Percentiles rank a stretch among this genome's conserved stretches.
Evolutionary conservation across 2,888 invertebrate genomes (phyloP).

Genomic region (Andrena bucephala): DNA sequence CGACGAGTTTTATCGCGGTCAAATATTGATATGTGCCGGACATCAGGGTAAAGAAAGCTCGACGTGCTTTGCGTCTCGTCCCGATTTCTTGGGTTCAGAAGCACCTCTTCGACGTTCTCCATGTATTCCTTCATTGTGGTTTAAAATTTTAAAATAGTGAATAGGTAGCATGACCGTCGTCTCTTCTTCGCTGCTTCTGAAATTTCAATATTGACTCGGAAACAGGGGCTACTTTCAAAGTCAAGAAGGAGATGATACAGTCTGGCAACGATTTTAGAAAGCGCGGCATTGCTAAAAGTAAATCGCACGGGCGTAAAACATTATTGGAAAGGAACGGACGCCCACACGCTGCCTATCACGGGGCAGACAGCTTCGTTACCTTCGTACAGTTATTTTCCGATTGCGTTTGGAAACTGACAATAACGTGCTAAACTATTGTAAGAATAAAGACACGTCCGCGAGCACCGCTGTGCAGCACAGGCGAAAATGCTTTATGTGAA

Average conservation of each 20-base stretch:
- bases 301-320: slow-evolving; percentile 46
- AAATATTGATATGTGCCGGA: slow-evolving; percentile 63
- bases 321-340: slow-evolving; percentile 56
- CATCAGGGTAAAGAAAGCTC: slow-evolving; percentile 32
- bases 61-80: slow-evolving; percentile 16
- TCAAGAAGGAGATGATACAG: background rate
- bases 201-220: background rate
- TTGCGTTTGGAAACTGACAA: slow-evolving; percentile 39
- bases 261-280: slow-evolving; percentile 42
- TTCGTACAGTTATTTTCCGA: slow-evolving; percentile 53
- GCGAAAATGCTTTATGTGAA: background rate
- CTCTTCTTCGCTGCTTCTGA: background rate
- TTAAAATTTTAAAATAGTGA: background rate
- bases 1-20: slow-evolving; percentile 62
- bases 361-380: slow-evolving; percentile 62
- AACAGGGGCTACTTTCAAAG: background rate
- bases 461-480: background rate
- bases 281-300: slow-evolving; percentile 38
- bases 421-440: slow-evolving; percentile 33
- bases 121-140: background rate
- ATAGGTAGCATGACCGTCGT: too few relatives aligned
- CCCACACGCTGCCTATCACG: slow-evolving; percentile 56
- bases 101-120: slow-evolving; percentile 1
- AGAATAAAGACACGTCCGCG: background rate
- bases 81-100: slow-evolving; percentile 22